Percentiles rank a stretch among this genome's conserved stretches.
Evolutionary conservation across 1,140 invertebrate species (phyloP).

Genomic region (Drosophila bocki): DNA sequence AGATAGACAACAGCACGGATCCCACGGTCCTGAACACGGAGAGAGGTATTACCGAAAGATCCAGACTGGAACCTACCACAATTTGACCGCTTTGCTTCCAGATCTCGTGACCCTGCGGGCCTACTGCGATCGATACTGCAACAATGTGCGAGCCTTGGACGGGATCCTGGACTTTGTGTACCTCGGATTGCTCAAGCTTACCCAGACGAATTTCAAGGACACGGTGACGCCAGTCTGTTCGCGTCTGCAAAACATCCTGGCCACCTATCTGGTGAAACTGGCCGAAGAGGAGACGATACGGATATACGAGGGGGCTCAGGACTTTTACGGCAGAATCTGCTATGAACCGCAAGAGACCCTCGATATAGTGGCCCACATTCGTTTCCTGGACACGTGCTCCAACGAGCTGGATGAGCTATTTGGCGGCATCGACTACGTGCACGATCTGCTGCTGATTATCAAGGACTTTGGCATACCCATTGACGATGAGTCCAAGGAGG

Average conservation of each 20-base stretch:
- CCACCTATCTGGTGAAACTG: slow-evolving; percentile 86
- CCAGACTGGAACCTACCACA: neutral
- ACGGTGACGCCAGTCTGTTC: slow-evolving; percentile 89
- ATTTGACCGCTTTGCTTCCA: neutral
- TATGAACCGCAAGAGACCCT: slow-evolving; percentile 88
- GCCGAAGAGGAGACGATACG: slow-evolving; percentile 87
- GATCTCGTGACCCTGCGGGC: slow-evolving; percentile 87
- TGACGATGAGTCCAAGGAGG: slow-evolving; percentile 87
- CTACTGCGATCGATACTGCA: slow-evolving; percentile 87
- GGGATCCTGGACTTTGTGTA: slow-evolving; percentile 87
- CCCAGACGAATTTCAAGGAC: slow-evolving; percentile 90
- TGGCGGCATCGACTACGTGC: slow-evolving; percentile 88
- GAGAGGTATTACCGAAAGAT: slow-evolving; percentile 52
- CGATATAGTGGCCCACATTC: slow-evolving; percentile 89
- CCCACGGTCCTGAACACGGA: slow-evolving; percentile 86
- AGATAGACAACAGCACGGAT: slow-evolving; percentile 89
- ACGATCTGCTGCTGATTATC: slow-evolving; percentile 90
- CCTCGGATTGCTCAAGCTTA: slow-evolving; percentile 89
- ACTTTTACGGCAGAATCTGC: slow-evolving; percentile 88
- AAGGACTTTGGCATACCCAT: slow-evolving; percentile 89
- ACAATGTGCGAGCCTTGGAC: slow-evolving; percentile 88
- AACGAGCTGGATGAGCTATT: slow-evolving; percentile 88
- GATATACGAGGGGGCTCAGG: slow-evolving; percentile 87
- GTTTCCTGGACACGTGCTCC: slow-evolving; percentile 89
- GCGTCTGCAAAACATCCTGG: slow-evolving; percentile 88